phyloP scores from a whole-genome alignment of 2,888 invertebrate genomes.

The Lasioglossum vierecki region DNA sequence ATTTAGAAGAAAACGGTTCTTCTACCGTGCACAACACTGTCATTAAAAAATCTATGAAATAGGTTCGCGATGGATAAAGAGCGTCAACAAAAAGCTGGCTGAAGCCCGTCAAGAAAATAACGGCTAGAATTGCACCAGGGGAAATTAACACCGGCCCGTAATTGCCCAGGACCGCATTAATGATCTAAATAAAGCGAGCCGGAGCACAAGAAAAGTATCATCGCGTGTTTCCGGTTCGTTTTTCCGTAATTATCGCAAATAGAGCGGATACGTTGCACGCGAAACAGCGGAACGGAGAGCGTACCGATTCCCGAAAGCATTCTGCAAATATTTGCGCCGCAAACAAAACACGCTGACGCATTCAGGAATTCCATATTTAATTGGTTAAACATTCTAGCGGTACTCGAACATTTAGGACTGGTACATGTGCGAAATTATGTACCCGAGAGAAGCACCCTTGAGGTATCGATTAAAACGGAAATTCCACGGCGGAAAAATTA shows the following conservation, averaged over 20 bases:
- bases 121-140: not conserved
- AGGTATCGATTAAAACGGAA: not conserved
- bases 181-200: not conserved
- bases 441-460: not conserved
- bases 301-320: not conserved
- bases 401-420: not conserved
- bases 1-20: too few relatives aligned
- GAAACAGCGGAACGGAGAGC: not conserved
- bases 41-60: not conserved
- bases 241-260: constrained; percentile 19
- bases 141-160: not conserved
- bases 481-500: not conserved
- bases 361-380: not conserved
- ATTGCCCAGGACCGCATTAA: constrained; percentile 2
- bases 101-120: not conserved
- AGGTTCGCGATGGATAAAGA: not conserved
- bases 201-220: not conserved
- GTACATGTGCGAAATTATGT: not conserved
- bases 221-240: constrained; percentile 16
- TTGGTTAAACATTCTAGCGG: not conserved
- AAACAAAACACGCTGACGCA: not conserved
- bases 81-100: not conserved
- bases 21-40: too few relatives aligned
- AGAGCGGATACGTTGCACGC: constrained; percentile 6
- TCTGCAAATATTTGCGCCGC: constrained; percentile 13